Base-by-base conservation (phyloP, 1,140 invertebrate species). In the Ganaspis sp. region DNA sequence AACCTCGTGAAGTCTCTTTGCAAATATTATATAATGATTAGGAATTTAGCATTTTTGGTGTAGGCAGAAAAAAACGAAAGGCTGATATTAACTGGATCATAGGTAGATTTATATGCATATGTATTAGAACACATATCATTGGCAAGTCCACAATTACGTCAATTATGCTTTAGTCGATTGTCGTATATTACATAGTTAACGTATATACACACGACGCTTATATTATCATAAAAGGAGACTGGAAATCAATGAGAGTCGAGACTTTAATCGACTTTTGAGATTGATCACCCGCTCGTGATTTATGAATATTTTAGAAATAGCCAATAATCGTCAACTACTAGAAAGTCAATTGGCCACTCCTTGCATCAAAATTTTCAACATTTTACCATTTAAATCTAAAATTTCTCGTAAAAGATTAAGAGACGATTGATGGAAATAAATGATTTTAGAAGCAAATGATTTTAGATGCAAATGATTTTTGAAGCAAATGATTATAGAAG, bases 71-170 rank as follows among this genome's bases (percentile, higher is more conserved):
- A n/a, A 49, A 49, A 49, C 0, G 45, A 17, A 45, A 45, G 42
- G 42, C 11, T 45, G 12, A 45, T n/a, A 45, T 49, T 49, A 49
- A 17, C n/a, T 45, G 12, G 17, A 15, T 12, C 12, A n/a, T 6
- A 15, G 45, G 45, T 49, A 45, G 42, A n/a, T 45, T 15, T 45
- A 49, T n/a, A 49, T 49, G 45, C n/a, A 49, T 49, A 49, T n/a
- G 17, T 17, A 49, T 49, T 49, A 49, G 45, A 17, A 17, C 4
- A 45, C 12, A 45, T 15, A 45, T 45, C 12, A 45, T 45, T 45
- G 42, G 42, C 45, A 49, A 49, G 45, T 49, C 45, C n/a, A 17
- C 45, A 49, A 49, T 49, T 49, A 49, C 42, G 42, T 45, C 42
- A 45, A 45, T 49, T 49, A 49, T 45, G 42, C 42, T n/a, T n/a